Evolutionary conservation across 2,888 invertebrate genomes (phyloP), one percentile per base, ranked within the genome.

Genomic region (Melanostoma mellinum): DNA sequence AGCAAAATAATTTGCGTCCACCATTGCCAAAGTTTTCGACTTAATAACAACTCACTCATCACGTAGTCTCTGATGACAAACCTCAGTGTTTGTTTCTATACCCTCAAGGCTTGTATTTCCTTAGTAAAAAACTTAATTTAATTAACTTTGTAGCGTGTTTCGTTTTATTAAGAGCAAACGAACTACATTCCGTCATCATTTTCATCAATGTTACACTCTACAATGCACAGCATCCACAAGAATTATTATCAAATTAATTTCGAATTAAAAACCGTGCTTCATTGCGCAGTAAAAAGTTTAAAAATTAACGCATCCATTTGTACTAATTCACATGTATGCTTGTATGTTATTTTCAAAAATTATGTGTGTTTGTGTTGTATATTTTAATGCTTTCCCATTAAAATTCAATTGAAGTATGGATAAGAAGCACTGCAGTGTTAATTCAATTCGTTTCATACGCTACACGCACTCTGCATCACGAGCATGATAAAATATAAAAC

Each of bases 331-430:
- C 58, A 56, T 68, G 20, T 20, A 20, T 20, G 20, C 20, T 20
- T 20, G 0, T 20, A 20, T 20, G 20, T 20, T 20, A 20, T 20
- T 20, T 20, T 20, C 20, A 20, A 20, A 20, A 20, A 20, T 1
- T 20, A 20, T 20, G 20, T 20, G 20, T 52, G 35, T 9, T 42
- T 9, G 36, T 58, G 33, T 48, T 32, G 2, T 36, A 61, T 4
- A 8, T 40, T 71, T 60, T 60, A 20, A 56, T 56, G 53, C 67
- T 36, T 61, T 79, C 68, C 68, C 73, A 79, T 74, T 79, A 56
- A 52, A 74, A 68, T 55, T 53, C 53, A 74, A 79, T 68, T 73
- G 10, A 67, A 60, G 35, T 20, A 8, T 8, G 44, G 10, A 46
- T 46, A 10, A 10, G 44, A 3, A 46, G n/a, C 6, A n/a, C 44